phyloP scores from a whole-genome alignment of 2,888 invertebrate genomes.

The Cephus rjabovi region DNA sequence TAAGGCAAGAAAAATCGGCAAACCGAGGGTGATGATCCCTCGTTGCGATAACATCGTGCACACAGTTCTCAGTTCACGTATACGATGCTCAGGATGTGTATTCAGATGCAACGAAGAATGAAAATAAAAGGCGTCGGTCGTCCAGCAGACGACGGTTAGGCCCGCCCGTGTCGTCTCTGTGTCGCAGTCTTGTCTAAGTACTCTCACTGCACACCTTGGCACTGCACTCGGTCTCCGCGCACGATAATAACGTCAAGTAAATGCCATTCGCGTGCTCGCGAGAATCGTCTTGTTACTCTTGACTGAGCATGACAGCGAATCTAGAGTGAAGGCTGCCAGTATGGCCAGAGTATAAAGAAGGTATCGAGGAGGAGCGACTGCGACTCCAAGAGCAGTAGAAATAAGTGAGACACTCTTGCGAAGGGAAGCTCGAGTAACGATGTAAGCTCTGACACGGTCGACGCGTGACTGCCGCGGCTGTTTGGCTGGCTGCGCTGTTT shows the following conservation, averaged over 20 bases:
- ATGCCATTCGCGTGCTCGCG: not conserved
- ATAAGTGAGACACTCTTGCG: not conserved
- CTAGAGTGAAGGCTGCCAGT: not conserved
- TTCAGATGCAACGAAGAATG: not conserved
- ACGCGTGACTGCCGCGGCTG: conserved; percentile 38
- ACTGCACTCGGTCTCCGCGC: not conserved
- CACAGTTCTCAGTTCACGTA: not conserved
- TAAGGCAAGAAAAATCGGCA: conserved; percentile 57
- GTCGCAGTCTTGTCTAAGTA: not conserved
- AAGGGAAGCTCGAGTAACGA: conserved; percentile 1
- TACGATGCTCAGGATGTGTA: not conserved
- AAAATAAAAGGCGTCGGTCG: not conserved
- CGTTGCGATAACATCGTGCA: conserved; percentile 35
- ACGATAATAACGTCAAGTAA: not conserved
- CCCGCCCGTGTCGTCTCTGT: not conserved
- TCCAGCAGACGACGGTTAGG: not conserved
- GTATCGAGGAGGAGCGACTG: not conserved
- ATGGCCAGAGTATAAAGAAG: not conserved
- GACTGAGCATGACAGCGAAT: not conserved
- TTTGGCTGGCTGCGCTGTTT: conserved; percentile 1
- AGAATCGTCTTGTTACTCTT: not conserved
- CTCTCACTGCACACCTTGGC: not conserved
- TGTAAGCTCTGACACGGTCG: conserved; percentile 19
- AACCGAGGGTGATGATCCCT: conserved; percentile 27
- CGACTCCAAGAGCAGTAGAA: not conserved